phyloP scores from a whole-genome alignment of 2,797 vertebrate genomes.

The Spinus pinus region DNA sequence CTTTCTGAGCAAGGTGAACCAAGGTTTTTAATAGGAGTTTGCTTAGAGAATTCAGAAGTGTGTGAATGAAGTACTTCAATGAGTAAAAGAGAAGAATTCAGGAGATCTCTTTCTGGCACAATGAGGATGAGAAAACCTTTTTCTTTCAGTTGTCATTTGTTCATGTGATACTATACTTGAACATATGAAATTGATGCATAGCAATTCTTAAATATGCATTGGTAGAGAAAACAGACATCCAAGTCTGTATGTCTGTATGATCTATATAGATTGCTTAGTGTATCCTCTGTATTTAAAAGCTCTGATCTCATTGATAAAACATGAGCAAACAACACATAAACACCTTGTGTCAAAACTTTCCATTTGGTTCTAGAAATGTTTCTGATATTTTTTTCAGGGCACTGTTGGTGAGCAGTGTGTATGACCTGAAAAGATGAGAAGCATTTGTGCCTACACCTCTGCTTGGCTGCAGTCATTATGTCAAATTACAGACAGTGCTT shows the following conservation, averaged over 20 bases:
- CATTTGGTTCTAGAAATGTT: not conserved
- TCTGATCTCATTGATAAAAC: not conserved
- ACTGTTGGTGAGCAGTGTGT: not conserved
- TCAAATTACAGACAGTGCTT: not conserved
- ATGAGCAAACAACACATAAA: not conserved
- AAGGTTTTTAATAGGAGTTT: not conserved
- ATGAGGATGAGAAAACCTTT: not conserved
- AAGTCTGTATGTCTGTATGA: not conserved
- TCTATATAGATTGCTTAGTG: not conserved
- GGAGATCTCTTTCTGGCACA: not conserved
- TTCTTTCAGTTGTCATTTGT: not conserved
- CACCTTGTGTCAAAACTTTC: not conserved
- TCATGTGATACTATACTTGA: not conserved
- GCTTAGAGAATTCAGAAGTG: not conserved
- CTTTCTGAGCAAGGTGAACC: not conserved
- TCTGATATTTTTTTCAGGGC: not conserved
- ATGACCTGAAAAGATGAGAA: not conserved
- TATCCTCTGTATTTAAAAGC: not conserved
- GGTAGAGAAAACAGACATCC: not conserved
- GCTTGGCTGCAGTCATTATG: not conserved
- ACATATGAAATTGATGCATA: not conserved
- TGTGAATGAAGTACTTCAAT: not conserved
- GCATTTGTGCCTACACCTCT: not conserved
- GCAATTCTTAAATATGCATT: not conserved
- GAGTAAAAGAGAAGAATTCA: not conserved